These are phyloP conservation scores for Macaca fascicularis DNA, from an alignment of 2,113 vertebrate species.

Conservation along the genomic window DNA sequence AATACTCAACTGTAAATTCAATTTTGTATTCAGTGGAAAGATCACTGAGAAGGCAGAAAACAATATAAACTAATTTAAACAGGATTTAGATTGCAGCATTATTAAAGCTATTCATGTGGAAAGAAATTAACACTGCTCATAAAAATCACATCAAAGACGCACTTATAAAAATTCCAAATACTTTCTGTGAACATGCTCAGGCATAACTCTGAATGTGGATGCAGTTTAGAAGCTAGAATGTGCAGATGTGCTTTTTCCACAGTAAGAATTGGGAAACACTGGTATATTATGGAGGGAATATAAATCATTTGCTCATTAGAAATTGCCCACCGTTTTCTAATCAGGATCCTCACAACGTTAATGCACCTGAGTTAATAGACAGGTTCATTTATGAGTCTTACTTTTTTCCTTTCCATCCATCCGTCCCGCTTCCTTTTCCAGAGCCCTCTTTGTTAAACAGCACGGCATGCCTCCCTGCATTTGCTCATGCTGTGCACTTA, in stretches of 20 bases:
- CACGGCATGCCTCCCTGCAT: too few species aligned
- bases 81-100: constrained; percentile 68
- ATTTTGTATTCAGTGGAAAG: constrained; percentile 77
- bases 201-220: constrained; percentile 58
- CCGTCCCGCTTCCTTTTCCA: not conserved
- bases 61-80: constrained; percentile 81
- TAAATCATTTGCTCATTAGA: not conserved
- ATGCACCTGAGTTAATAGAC: not conserved
- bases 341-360: not conserved
- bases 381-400: not conserved
- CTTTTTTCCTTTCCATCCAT: not conserved
- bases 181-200: constrained; percentile 64
- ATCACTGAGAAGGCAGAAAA: constrained; percentile 76
- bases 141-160: constrained; percentile 75
- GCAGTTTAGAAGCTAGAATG: constrained; percentile 62
- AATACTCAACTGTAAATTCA: constrained; percentile 68
- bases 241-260: not conserved
- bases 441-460: not conserved
- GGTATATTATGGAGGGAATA: too few species aligned
- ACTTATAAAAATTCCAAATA: constrained; percentile 66
- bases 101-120: constrained; percentile 78
- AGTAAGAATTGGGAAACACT: not conserved
- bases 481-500: not conserved
- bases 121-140: constrained; percentile 78
- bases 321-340: constrained; percentile 32